Evolutionary conservation across 1,140 invertebrate genomes (phyloP).

Genomic region (Drosophila auraria): DNA sequence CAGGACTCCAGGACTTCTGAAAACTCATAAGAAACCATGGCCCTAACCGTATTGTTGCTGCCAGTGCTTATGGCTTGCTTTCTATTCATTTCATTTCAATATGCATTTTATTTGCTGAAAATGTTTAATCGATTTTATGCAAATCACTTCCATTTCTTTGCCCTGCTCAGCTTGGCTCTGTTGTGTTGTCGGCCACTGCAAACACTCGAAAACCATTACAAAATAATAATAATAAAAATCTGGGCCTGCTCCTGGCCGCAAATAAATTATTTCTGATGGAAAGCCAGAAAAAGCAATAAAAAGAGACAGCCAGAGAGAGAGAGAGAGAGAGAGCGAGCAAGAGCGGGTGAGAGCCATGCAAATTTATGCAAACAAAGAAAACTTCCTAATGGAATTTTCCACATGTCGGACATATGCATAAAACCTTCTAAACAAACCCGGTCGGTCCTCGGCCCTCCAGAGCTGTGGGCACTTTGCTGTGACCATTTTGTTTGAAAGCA

Average conservation of each 20-base stretch:
- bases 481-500: slow-evolving; percentile 67
- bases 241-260: slow-evolving; percentile 55
- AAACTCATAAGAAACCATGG: slow-evolving; percentile 21
- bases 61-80: slow-evolving; percentile 46
- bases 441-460: slow-evolving; percentile 7
- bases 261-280: slow-evolving; percentile 70
- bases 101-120: slow-evolving; percentile 77
- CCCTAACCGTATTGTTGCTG: slow-evolving; percentile 35
- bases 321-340: too few relatives aligned
- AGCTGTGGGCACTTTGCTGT: slow-evolving; percentile 57
- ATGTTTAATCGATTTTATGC: slow-evolving; percentile 80
- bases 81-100: slow-evolving; percentile 71
- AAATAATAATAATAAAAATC: slow-evolving; percentile 79
- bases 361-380: slow-evolving; percentile 83
- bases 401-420: slow-evolving; percentile 81
- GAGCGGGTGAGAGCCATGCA: slow-evolving; percentile 51
- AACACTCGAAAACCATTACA: slow-evolving; percentile 80
- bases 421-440: slow-evolving; percentile 76
- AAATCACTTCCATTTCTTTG: slow-evolving; percentile 74
- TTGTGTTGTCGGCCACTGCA: slow-evolving; percentile 41
- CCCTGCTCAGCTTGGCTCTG: slow-evolving; percentile 1
- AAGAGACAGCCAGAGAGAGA: neutral
- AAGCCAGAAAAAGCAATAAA: slow-evolving; percentile 22
- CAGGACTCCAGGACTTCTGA: neutral
- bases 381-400: slow-evolving; percentile 82